phyloP scores from a whole-genome alignment of 53 echinoderm and acorn worm genomes.

The Astropecten irregularis region DNA sequence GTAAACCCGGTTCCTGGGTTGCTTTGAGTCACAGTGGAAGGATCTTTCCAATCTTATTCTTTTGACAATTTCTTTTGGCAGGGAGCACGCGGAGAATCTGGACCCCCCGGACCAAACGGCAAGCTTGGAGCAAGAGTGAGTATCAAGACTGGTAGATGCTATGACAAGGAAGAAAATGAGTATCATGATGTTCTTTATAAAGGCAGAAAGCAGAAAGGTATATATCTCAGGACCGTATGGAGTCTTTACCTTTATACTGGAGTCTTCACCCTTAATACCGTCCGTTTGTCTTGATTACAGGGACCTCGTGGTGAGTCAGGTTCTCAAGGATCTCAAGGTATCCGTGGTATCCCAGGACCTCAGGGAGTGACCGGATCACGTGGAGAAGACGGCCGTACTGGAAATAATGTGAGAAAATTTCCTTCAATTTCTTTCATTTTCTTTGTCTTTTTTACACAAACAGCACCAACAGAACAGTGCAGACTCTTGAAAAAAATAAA shows the following conservation, averaged over 20 bases:
- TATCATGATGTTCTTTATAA: too few species aligned
- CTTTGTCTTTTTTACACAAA: background rate
- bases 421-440: background rate
- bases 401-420: slow-evolving; percentile 14
- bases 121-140: slow-evolving; percentile 13
- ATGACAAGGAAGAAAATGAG: too few species aligned
- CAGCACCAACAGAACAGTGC: background rate
- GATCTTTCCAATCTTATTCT: too few species aligned
- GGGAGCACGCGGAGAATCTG: slow-evolving; percentile 21
- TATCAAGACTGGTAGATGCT: too few species aligned
- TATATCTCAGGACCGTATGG: too few species aligned
- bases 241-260: too few species aligned
- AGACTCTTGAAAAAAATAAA: too few species aligned
- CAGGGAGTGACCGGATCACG: slow-evolving; percentile 7
- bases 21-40: too few species aligned
- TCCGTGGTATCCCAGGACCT: slow-evolving; percentile 55
- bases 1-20: too few species aligned
- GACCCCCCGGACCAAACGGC: background rate
- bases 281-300: too few species aligned
- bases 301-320: slow-evolving; percentile 54
- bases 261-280: too few species aligned
- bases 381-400: slow-evolving; percentile 27
- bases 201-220: too few species aligned
- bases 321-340: slow-evolving; percentile 46
- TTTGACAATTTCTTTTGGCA: background rate